Percentiles rank a stretch among this genome's conserved stretches.
phyloP scores from a whole-genome alignment of 2,888 invertebrate genomes.

The Reticulitermes lucifugus region DNA sequence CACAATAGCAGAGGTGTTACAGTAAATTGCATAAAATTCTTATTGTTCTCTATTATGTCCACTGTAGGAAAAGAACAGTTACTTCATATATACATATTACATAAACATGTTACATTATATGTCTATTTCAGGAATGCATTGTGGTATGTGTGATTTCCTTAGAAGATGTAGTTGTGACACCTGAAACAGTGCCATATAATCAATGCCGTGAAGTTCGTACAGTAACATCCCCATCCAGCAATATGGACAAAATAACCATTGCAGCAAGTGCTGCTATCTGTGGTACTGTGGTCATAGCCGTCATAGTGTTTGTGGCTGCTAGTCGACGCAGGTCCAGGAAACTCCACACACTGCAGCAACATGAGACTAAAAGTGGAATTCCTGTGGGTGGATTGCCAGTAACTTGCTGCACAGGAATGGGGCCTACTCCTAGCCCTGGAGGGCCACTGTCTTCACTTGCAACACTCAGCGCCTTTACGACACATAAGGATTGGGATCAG shows the following conservation, averaged over 20 bases:
- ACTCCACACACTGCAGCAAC: constrained; percentile 73
- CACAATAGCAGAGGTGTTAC: too few relatives aligned
- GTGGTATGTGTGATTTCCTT: constrained; percentile 93
- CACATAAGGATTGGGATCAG: constrained; percentile 80
- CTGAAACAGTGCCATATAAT: constrained; percentile 84
- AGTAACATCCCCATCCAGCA: constrained; percentile 75
- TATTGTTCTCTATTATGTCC: too few relatives aligned
- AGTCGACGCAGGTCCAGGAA: constrained; percentile 79
- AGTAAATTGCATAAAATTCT: too few relatives aligned
- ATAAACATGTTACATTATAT: background rate
- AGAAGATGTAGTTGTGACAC: constrained; percentile 89
- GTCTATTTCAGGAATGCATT: constrained; percentile 81
- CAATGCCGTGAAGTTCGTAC: constrained; percentile 93
- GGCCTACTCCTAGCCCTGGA: constrained; percentile 81
- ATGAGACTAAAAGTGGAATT: constrained; percentile 64
- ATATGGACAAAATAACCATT: constrained; percentile 96
- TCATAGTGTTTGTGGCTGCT: constrained; percentile 90
- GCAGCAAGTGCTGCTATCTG: constrained; percentile 94
- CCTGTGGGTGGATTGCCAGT: constrained; percentile 73
- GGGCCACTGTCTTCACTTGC: constrained; percentile 86
- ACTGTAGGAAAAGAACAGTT: too few relatives aligned
- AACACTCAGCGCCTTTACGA: constrained; percentile 81
- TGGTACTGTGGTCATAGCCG: constrained; percentile 90
- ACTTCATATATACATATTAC: background rate
- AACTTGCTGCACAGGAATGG: constrained; percentile 79